These are phyloP conservation scores for Brachymystax lenok DNA, from an alignment of 2,797 vertebrate species.

Conservation along the genomic window DNA sequence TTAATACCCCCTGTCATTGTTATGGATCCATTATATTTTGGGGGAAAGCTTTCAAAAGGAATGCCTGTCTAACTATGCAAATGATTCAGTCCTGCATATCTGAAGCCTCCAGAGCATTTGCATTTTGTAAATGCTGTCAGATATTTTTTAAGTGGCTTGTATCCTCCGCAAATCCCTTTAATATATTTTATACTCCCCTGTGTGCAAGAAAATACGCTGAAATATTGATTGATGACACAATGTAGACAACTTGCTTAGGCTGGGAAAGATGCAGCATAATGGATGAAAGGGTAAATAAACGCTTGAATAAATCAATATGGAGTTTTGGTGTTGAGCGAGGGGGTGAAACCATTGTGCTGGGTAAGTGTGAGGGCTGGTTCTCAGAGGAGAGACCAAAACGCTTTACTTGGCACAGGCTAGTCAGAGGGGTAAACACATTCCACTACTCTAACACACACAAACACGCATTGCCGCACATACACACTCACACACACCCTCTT, in stretches of 20 bases:
- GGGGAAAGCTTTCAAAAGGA: slow-evolving; percentile 39
- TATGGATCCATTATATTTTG: slow-evolving; percentile 29
- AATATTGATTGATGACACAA: slow-evolving; percentile 18
- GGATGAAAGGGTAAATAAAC: slow-evolving; percentile 15
- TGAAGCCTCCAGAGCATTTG: slow-evolving; percentile 27
- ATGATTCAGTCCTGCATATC: slow-evolving; percentile 23
- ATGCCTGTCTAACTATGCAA: slow-evolving; percentile 38
- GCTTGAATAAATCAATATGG: slow-evolving; percentile 21
- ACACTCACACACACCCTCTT: background rate
- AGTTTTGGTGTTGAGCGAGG: background rate
- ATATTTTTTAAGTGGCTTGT: slow-evolving; percentile 22
- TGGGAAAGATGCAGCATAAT: background rate
- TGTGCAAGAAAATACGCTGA: slow-evolving; percentile 20
- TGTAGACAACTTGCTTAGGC: slow-evolving; percentile 9
- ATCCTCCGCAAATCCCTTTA: slow-evolving; percentile 32
- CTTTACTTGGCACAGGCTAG: background rate
- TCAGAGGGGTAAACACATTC: background rate
- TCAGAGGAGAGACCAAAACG: background rate
- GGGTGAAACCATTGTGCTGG: background rate
- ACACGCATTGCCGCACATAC: background rate
- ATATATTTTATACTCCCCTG: slow-evolving; percentile 40
- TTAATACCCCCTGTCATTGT: slow-evolving; percentile 45
- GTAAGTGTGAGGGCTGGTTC: background rate
- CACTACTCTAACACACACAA: background rate
- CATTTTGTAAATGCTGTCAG: slow-evolving; percentile 48